Percentiles rank a stretch among this genome's conserved stretches.
Conservation (phyloP, 2,888 invertebrate genomes). For the Orchestes rusci region DNA sequence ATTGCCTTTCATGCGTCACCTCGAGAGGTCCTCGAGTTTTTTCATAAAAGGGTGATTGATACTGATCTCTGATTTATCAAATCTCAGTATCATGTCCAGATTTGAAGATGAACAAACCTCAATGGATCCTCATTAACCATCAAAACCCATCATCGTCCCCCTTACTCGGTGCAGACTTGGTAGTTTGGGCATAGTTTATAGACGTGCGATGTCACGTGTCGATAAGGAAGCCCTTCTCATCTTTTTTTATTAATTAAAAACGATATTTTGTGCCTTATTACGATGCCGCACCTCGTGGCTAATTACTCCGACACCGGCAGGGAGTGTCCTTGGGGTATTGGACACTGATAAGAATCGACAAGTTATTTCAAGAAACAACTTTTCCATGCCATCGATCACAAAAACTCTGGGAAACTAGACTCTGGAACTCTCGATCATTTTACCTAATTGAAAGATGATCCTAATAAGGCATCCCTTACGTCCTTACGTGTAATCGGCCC, state of each 20-base stretch:
- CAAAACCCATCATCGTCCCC: no score
- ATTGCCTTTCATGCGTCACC: no score
- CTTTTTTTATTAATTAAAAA: slow-evolving; percentile 24
- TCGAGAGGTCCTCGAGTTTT: no score
- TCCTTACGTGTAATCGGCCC: slow-evolving; percentile 23
- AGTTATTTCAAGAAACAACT: neutral
- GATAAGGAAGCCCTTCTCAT: slow-evolving; percentile 17
- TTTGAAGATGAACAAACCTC: no score
- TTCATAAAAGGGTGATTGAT: no score
- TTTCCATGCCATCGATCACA: slow-evolving; percentile 19
- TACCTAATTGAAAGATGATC: slow-evolving; percentile 44
- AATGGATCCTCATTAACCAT: no score
- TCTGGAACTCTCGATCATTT: slow-evolving; percentile 42
- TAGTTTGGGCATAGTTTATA: slow-evolving; percentile 18
- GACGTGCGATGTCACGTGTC: slow-evolving; percentile 19
- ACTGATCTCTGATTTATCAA: no score
- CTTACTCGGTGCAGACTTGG: no score
- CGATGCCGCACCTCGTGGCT: slow-evolving; percentile 11
- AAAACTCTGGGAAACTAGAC: slow-evolving; percentile 36
- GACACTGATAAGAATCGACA: slow-evolving; percentile 3
- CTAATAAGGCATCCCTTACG: slow-evolving; percentile 26
- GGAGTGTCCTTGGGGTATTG: slow-evolving; percentile 18
- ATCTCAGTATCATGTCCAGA: no score
- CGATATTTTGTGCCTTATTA: slow-evolving; percentile 22
- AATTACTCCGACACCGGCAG: slow-evolving; percentile 21